Evolutionary conservation across 2,888 invertebrate species (phyloP).

Genomic region (Notodonta ziczac): DNA sequence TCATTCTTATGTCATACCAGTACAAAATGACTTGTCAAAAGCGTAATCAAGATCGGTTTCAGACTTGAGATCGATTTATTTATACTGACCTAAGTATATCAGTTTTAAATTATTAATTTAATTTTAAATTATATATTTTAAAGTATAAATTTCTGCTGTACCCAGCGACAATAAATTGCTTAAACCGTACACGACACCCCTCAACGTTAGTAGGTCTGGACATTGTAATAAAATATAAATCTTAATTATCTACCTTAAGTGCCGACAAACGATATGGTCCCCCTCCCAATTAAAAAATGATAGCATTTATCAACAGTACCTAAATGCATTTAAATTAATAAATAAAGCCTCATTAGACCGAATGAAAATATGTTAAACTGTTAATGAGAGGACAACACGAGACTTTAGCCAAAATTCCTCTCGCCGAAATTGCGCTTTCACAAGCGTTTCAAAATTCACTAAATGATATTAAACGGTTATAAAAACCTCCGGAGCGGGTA

Average conservation of each 20-base stretch:
- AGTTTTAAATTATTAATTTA: no score
- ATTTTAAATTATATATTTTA: no score
- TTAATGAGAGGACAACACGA: slow-evolving; percentile 10
- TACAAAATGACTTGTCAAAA: no score
- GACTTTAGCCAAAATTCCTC: slow-evolving; percentile 24
- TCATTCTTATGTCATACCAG: no score
- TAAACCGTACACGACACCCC: no score
- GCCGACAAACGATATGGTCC: not conserved
- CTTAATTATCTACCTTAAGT: not conserved
- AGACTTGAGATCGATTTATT: no score
- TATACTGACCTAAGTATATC: no score
- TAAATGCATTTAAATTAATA: slow-evolving; percentile 22
- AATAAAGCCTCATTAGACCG: slow-evolving; percentile 25
- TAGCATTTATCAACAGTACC: slow-evolving; percentile 3
- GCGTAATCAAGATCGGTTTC: no score
- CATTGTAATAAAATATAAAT: not conserved
- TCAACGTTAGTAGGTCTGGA: not conserved
- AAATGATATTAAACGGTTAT: slow-evolving; percentile 53
- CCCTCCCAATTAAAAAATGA: slow-evolving; percentile 11
- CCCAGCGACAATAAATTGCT: no score
- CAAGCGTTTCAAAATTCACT: slow-evolving; percentile 52
- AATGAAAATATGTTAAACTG: slow-evolving; percentile 35
- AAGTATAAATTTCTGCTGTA: no score
- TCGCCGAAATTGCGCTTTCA: slow-evolving; percentile 47
- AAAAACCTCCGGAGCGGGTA: slow-evolving; percentile 29